phyloP scores from a whole-genome alignment of 2,888 invertebrate genomes.

The Microplitis manilae region DNA sequence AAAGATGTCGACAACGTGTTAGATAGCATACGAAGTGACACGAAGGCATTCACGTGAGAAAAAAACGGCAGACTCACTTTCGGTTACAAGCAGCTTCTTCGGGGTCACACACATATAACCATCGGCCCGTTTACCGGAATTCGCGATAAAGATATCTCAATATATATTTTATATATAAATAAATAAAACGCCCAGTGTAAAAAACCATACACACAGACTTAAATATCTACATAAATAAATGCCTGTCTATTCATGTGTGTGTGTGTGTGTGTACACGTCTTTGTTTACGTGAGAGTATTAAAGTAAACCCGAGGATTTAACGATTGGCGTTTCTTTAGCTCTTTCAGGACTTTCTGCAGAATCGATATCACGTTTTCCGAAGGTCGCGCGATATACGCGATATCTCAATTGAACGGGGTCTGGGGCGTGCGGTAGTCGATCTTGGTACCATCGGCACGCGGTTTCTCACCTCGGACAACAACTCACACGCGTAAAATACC shows the following conservation, averaged over 20 bases:
- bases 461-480: conserved; percentile 23
- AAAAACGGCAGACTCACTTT: conserved; percentile 28
- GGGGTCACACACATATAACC: conserved; percentile 21
- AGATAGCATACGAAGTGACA: conserved; percentile 35
- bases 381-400: conserved; percentile 17
- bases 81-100: conserved; percentile 1
- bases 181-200: background rate
- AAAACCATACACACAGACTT: background rate
- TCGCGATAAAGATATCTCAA: conserved; percentile 4
- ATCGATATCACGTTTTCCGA: conserved; percentile 21
- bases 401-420: conserved; percentile 27
- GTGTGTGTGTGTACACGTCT: background rate
- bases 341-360: background rate
- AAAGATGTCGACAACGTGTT: conserved; percentile 33
- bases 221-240: conserved; percentile 5
- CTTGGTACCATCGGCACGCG: conserved; percentile 34
- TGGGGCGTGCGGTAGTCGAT: conserved; percentile 25
- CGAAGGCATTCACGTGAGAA: conserved; percentile 36
- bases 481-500: conserved; percentile 20
- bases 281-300: conserved; percentile 2
- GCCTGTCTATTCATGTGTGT: background rate
- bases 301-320: conserved; percentile 13
- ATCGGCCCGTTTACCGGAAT: conserved; percentile 14
- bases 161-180: conserved; percentile 3
- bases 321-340: conserved; percentile 10